Conservation (phyloP, 1,140 invertebrate species). For the Pomacea maculata region DNA sequence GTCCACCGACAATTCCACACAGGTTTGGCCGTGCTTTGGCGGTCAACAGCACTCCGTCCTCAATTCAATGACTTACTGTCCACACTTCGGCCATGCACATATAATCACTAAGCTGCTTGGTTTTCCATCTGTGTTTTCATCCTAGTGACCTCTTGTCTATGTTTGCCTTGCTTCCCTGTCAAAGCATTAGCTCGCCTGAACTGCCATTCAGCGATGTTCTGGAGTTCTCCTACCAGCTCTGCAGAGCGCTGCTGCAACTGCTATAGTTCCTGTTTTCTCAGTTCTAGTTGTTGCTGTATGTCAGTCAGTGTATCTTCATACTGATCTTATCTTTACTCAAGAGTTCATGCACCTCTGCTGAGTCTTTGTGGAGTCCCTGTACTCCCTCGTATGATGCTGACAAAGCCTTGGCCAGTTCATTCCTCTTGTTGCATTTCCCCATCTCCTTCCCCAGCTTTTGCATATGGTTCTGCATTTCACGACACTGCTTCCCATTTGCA, state of each 20-base stretch:
- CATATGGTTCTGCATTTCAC: slow-evolving; percentile 52
- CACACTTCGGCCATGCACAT: too few species aligned
- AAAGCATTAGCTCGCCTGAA: slow-evolving; percentile 55
- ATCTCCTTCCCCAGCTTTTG: slow-evolving; percentile 51
- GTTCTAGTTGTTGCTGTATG: slow-evolving; percentile 50
- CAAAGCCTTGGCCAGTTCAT: slow-evolving; percentile 54
- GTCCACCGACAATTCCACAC: too few species aligned
- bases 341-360: slow-evolving; percentile 49
- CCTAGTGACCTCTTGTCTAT: slow-evolving; percentile 39
- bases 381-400: slow-evolving; percentile 57
- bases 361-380: slow-evolving; percentile 48
- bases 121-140: slow-evolving; percentile 40
- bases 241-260: slow-evolving; percentile 49
- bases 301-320: slow-evolving; percentile 51
- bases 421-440: slow-evolving; percentile 50
- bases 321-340: slow-evolving; percentile 44
- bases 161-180: slow-evolving; percentile 44
- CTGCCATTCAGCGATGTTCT: slow-evolving; percentile 58
- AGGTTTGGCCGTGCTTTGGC: too few species aligned
- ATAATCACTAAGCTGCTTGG: too few species aligned
- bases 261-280: slow-evolving; percentile 55
- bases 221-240: slow-evolving; percentile 50
- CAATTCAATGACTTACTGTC: too few species aligned
- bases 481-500: slow-evolving; percentile 49
- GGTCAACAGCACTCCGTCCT: too few species aligned